Percentiles rank a stretch among this genome's conserved stretches.
phyloP scores from a whole-genome alignment of 2,888 invertebrate species.

The Lycia hirtaria region DNA sequence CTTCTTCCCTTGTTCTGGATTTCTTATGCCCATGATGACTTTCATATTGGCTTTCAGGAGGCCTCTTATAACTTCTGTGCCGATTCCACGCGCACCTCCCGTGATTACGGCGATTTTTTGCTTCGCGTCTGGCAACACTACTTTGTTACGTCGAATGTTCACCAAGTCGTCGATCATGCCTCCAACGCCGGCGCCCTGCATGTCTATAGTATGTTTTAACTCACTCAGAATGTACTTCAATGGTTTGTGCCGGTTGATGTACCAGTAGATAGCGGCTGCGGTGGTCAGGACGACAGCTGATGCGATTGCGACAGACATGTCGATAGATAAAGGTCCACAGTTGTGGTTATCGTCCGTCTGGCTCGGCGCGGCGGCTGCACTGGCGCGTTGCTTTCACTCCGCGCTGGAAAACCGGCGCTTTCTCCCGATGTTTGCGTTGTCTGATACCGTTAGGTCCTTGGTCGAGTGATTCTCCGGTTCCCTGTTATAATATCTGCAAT shows the following conservation, averaged over 20 bases:
- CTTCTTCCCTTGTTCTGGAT: conserved; percentile 81
- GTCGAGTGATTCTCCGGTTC: conserved; percentile 43
- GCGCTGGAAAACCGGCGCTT: conserved; percentile 75
- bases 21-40: conserved; percentile 91
- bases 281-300: conserved; percentile 61
- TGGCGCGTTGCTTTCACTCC: conserved; percentile 75
- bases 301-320: conserved; percentile 61
- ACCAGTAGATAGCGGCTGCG: conserved; percentile 72
- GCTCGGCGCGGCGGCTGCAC: conserved; percentile 65
- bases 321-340: conserved; percentile 1
- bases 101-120: conserved; percentile 92
- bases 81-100: conserved; percentile 95
- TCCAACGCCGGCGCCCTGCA: conserved; percentile 85
- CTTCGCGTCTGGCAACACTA: conserved; percentile 87
- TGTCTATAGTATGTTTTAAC: conserved; percentile 81
- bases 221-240: conserved; percentile 81
- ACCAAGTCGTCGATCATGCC: conserved; percentile 87
- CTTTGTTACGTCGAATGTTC: conserved; percentile 83
- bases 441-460: conserved; percentile 75
- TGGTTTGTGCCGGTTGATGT: conserved; percentile 83
- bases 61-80: conserved; percentile 90
- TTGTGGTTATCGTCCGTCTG: conserved; percentile 71
- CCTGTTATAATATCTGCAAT: conserved; percentile 30
- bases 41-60: conserved; percentile 91
- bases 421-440: conserved; percentile 69